These are phyloP conservation scores for Tipula lateralis DNA, from an alignment of 2,888 invertebrate species.

Conservation along the genomic window DNA sequence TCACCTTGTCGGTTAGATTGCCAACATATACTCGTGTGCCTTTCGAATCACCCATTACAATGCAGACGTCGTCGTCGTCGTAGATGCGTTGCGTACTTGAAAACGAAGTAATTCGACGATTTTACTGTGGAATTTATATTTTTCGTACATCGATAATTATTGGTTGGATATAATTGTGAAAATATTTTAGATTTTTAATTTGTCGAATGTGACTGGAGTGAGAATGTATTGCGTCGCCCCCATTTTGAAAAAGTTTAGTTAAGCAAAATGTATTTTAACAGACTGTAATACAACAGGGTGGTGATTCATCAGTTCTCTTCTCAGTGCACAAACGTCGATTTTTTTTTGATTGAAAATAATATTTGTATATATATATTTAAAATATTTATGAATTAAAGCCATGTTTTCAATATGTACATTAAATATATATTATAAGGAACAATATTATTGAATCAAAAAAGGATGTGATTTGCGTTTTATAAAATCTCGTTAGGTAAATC, in stretches of 20 bases:
- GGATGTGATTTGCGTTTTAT: not conserved
- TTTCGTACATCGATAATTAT: slow-evolving; percentile 25
- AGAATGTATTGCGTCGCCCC: not conserved
- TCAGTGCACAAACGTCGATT: slow-evolving; percentile 14
- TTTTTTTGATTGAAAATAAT: not conserved
- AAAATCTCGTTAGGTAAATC: not conserved
- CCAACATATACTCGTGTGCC: slow-evolving; percentile 85
- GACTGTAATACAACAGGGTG: not conserved
- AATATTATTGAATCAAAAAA: not conserved
- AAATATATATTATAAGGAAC: not conserved
- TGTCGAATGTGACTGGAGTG: slow-evolving; percentile 25
- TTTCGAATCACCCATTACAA: slow-evolving; percentile 45
- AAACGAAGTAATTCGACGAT: slow-evolving; percentile 25
- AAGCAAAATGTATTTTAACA: not conserved
- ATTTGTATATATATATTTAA: not conserved
- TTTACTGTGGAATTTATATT: slow-evolving; percentile 31
- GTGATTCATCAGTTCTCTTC: not conserved
- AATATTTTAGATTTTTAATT: not conserved
- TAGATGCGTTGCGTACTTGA: not conserved
- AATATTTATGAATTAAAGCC: slow-evolving; percentile 25
- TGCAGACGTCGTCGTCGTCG: not conserved
- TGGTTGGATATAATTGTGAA: not conserved
- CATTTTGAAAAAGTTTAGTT: not conserved
- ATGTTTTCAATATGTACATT: slow-evolving; percentile 4
- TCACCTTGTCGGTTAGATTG: slow-evolving; percentile 80